Base-by-base conservation (phyloP, 2,888 invertebrate genomes). In the Pharmacophagus antenor region DNA sequence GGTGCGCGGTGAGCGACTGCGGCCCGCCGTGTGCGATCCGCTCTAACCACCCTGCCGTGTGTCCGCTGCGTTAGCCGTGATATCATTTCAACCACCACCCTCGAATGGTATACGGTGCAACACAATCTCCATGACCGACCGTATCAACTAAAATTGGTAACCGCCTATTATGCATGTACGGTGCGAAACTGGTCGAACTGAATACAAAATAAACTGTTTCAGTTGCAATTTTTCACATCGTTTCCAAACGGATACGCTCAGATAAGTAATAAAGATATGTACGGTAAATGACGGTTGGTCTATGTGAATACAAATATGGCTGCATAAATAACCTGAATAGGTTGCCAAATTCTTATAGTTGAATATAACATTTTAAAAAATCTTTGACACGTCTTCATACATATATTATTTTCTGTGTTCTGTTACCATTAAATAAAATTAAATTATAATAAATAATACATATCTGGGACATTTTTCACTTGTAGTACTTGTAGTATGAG, bases 1-100 rank as follows among this genome's bases (percentile, higher is more conserved):
- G 85, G 83, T 81, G 87, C 78, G 84, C 86, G 80, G 77, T 72
- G 72, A 73, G 82, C 85, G 84, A 87, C 87, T 88, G 88, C 82
- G 84, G 84, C 79, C 82, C 80, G 71, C 74, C 63, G 67, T 72
- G 70, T 77, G 74, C 74, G 73, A 72, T 71, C 73, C 79, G 74
- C 72, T 80, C 81, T 81, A 82, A 81, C 82, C 85, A 82, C 85
- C 76, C 73, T 69, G 71, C 77, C 77, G 79, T 82, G 80, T 84
- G 83, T 79, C 69, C 76, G 82, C 85, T 85, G 82, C 79, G 65
- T 82, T 82, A 83, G 79, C 82, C 80, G 75, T 76, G 77, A 79
- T 82, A 79, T 72, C 74, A 74, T 79, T 77, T 76, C 72, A 69
- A 66, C 62, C 58, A 70, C 80, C 77, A 75, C 67, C 70, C 67